A percentile compares a stretch with the other conserved stretches of the same genome.
phyloP scores from a whole-genome alignment of 2,113 vertebrate genomes.

The Rutilus rutilus region DNA sequence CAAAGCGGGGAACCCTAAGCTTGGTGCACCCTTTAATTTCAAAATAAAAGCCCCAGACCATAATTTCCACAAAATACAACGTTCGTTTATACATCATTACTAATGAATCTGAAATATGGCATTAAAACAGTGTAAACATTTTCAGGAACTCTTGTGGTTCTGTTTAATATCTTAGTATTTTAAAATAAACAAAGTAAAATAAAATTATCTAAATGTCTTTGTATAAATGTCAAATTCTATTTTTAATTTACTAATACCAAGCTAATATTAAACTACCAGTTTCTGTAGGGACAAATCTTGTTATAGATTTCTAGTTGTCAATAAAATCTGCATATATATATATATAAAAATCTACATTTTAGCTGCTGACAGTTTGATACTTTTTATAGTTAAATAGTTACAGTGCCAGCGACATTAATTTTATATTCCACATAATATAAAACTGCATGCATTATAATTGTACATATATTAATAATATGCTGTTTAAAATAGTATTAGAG shows the following conservation, averaged over 20 bases:
- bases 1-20: background rate
- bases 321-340: background rate
- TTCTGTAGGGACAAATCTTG: no score
- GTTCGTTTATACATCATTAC: background rate
- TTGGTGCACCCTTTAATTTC: background rate
- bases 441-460: background rate
- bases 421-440: background rate
- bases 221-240: no score
- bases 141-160: background rate
- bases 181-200: no score
- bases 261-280: no score
- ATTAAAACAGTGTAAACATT: background rate
- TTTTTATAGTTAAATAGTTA: background rate
- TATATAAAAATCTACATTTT: background rate
- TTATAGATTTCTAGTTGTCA: background rate
- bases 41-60: slow-evolving; percentile 40
- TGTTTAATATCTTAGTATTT: no score
- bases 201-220: no score
- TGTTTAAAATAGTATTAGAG: no score
- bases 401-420: no score
- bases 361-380: background rate
- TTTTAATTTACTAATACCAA: no score
- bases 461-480: no score
- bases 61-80: background rate
- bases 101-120: background rate